Conservation (phyloP, 2,888 invertebrate genomes). For the Microctonus hyperodae region DNA sequence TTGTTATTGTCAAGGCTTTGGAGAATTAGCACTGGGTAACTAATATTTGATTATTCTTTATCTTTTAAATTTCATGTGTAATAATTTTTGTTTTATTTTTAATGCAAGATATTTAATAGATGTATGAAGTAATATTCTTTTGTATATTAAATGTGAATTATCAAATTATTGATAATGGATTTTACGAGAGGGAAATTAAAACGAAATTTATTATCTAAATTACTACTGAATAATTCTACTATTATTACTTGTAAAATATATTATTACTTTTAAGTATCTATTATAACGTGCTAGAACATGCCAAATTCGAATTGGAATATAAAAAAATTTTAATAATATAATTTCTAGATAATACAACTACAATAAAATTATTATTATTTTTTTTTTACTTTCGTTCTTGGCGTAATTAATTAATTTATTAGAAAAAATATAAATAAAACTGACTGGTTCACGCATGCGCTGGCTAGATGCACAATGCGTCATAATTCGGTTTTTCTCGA, state of each 20-base stretch:
- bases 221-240: neutral
- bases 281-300: conserved; percentile 38
- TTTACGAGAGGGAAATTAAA: neutral
- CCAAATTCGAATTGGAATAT: conserved; percentile 35
- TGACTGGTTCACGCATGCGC: conserved; percentile 56
- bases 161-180: neutral
- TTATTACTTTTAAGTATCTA: neutral
- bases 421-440: conserved; percentile 13
- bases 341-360: neutral
- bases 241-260: neutral
- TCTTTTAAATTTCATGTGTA: no score
- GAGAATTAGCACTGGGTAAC: conserved; percentile 1
- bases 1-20: conserved; percentile 13
- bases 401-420: neutral
- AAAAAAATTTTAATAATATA: neutral
- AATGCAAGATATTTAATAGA: neutral
- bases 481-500: conserved; percentile 60
- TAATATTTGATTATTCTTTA: neutral
- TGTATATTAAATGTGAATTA: neutral
- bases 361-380: conserved; percentile 8
- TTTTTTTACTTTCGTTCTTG: neutral
- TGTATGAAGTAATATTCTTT: neutral
- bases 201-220: neutral
- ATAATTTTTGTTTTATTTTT: neutral
- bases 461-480: conserved; percentile 65